These are phyloP conservation scores for Machimus rusticus DNA, from an alignment of 2,888 invertebrate genomes.

Conservation along the genomic window DNA sequence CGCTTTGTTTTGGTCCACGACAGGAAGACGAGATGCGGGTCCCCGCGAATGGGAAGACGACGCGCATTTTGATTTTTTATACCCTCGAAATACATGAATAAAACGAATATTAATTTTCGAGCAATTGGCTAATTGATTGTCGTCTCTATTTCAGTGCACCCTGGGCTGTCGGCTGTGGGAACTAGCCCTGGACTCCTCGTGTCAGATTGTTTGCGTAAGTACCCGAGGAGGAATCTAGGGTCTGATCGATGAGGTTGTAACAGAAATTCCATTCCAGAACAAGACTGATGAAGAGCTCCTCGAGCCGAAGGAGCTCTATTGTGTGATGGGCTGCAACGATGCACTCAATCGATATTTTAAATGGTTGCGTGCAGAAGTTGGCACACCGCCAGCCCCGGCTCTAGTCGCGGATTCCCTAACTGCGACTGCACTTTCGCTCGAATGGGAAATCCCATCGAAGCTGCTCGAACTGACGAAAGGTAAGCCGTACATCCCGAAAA, in stretches of 20 bases:
- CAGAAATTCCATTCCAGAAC: slow-evolving; percentile 65
- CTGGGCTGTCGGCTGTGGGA: slow-evolving; percentile 83
- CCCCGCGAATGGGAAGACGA: background rate
- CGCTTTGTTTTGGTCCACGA: slow-evolving; percentile 6
- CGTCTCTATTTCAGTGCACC: slow-evolving; percentile 72
- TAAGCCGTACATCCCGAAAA: slow-evolving; percentile 65
- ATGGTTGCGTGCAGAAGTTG: slow-evolving; percentile 73
- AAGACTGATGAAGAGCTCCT: slow-evolving; percentile 73
- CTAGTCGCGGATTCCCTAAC: slow-evolving; percentile 80
- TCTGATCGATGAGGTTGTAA: background rate
- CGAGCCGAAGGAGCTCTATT: slow-evolving; percentile 75
- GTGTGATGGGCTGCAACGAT: slow-evolving; percentile 83
- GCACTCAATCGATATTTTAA: slow-evolving; percentile 79
- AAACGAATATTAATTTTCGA: background rate
- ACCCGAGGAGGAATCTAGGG: background rate
- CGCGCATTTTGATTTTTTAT: slow-evolving; percentile 20
- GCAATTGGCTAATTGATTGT: background rate
- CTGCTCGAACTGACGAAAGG: slow-evolving; percentile 63
- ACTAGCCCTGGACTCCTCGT: slow-evolving; percentile 76
- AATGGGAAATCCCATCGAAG: slow-evolving; percentile 72
- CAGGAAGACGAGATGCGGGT: slow-evolving; percentile 17
- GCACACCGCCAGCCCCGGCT: slow-evolving; percentile 76
- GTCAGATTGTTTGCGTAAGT: slow-evolving; percentile 86
- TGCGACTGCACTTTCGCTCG: slow-evolving; percentile 79
- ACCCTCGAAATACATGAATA: background rate